Evolutionary conservation across 2,888 invertebrate genomes (phyloP).

Genomic region (Hypomecis atomaria): DNA sequence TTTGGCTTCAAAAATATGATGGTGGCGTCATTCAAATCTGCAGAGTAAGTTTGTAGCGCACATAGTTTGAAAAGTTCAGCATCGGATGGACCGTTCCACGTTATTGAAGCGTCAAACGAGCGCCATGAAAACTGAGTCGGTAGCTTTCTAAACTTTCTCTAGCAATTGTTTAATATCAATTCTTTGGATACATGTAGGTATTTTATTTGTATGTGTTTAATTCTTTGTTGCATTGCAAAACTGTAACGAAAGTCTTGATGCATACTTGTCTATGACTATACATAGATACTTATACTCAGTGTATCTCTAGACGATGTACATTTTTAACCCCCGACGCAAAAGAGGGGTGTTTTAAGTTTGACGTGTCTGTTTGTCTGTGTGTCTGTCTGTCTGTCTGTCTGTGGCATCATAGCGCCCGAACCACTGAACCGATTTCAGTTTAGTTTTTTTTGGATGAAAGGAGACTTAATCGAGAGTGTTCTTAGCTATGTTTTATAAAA

Average conservation of each 20-base stretch:
- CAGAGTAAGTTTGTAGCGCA: not conserved
- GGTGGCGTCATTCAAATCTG: not conserved
- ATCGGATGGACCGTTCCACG: slow-evolving; percentile 39
- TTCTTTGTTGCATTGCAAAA: not conserved
- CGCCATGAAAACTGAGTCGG: slow-evolving; percentile 34
- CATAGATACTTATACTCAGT: too few relatives aligned
- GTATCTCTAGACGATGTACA: too few relatives aligned
- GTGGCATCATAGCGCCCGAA: too few relatives aligned
- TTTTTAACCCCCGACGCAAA: too few relatives aligned
- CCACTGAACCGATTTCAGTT: too few relatives aligned
- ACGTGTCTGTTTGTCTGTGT: too few relatives aligned
- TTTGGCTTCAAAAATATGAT: not conserved
- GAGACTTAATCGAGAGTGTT: too few relatives aligned
- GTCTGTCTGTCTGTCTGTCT: too few relatives aligned
- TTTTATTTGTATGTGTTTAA: not conserved
- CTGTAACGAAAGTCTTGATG: slow-evolving; percentile 2
- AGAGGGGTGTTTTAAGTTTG: too few relatives aligned
- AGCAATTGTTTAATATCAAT: slow-evolving; percentile 46
- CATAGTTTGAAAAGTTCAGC: slow-evolving; percentile 27
- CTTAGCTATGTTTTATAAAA: too few relatives aligned
- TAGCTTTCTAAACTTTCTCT: slow-evolving; percentile 59
- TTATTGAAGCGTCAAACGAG: slow-evolving; percentile 48
- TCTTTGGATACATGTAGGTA: slow-evolving; percentile 14
- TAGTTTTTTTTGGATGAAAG: too few relatives aligned
- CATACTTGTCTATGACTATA: too few relatives aligned